Evolutionary conservation across 1,140 invertebrate species (phyloP).

Genomic region (Leptonema lineaticorne): DNA sequence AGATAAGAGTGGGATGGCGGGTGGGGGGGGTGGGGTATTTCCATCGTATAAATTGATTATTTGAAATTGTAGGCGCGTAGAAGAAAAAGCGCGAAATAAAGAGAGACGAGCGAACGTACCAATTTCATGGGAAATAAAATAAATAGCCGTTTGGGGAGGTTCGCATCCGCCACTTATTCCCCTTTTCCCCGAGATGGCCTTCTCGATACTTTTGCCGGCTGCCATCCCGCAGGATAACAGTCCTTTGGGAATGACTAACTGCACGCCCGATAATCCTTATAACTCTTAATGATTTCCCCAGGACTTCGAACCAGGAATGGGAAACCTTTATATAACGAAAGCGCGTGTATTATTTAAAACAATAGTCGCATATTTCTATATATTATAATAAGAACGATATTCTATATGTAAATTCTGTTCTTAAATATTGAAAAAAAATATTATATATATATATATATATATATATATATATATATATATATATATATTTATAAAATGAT

Average conservation of each 20-base stretch:
- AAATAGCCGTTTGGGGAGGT: conserved; percentile 27
- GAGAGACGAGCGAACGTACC: conserved; percentile 8
- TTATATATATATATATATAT: too few species aligned
- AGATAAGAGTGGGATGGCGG: too few species aligned
- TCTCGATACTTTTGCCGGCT: conserved; percentile 8
- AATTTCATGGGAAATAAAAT: conserved; percentile 40
- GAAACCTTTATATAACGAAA: neutral
- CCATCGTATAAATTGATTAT: conserved; percentile 33
- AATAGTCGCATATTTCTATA: too few species aligned
- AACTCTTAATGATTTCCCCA: conserved; percentile 29
- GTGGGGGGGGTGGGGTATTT: too few species aligned
- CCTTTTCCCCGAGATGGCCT: conserved; percentile 18
- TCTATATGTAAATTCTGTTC: too few species aligned
- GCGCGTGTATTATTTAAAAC: neutral
- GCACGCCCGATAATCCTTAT: conserved; percentile 27
- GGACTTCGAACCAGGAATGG: too few species aligned
- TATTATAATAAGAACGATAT: too few species aligned
- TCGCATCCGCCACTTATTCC: neutral
- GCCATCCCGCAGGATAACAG: conserved; percentile 23
- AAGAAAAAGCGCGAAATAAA: neutral
- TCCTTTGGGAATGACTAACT: conserved; percentile 25
- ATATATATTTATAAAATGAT: too few species aligned
- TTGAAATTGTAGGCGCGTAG: neutral
- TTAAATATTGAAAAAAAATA: too few species aligned
- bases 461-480: too few species aligned